phyloP scores from a whole-genome alignment of 2,797 vertebrate genomes.

The Oreortyx pictus region DNA sequence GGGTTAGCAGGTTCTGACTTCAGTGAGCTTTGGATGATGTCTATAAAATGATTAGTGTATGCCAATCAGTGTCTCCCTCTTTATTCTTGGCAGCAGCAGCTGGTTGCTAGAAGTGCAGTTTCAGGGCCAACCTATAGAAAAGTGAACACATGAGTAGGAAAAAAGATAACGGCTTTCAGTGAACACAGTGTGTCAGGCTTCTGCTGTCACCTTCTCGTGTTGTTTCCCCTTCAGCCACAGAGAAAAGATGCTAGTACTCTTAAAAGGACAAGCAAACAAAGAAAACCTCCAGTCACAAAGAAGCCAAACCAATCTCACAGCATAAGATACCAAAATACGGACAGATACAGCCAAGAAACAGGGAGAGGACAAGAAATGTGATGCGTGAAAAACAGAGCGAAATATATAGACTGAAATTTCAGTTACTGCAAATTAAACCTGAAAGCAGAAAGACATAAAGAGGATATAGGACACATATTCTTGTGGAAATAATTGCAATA shows the following conservation, averaged over 20 bases:
- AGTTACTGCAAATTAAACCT: neutral
- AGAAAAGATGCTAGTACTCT: neutral
- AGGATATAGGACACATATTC: neutral
- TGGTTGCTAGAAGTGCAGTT: neutral
- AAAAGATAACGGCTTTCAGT: neutral
- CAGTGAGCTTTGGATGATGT: neutral
- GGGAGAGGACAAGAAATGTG: neutral
- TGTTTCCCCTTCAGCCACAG: neutral
- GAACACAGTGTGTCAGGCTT: neutral
- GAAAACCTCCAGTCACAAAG: neutral
- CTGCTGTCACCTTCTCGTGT: neutral
- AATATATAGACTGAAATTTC: neutral
- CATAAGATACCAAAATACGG: neutral
- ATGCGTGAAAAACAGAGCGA: neutral
- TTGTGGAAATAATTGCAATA: neutral
- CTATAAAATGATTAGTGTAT: neutral
- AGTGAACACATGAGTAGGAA: neutral
- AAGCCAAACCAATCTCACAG: neutral
- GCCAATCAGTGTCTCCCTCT: neutral
- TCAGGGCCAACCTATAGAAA: neutral
- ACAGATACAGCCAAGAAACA: fast-evolving
- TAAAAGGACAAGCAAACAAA: neutral
- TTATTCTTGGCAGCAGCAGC: neutral
- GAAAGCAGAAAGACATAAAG: neutral
- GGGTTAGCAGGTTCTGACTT: neutral